Evolutionary conservation across 2,797 vertebrate species (phyloP).

Genomic region (Lutjanus campechanus): DNA sequence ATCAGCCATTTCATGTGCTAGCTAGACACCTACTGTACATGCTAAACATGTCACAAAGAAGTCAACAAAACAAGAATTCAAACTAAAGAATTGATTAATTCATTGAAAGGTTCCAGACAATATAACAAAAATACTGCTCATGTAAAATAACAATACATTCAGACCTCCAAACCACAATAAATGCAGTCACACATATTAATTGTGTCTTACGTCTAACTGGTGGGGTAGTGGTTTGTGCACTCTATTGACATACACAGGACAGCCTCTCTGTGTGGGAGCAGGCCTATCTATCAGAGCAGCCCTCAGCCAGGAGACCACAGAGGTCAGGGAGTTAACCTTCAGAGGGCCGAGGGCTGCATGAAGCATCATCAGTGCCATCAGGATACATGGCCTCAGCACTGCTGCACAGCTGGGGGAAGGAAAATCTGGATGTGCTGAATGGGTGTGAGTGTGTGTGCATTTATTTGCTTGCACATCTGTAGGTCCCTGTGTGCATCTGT

Average conservation of each 20-base stretch:
- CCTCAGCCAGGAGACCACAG: conserved; percentile 50
- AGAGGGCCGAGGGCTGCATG: conserved; percentile 75
- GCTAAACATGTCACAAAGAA: no score
- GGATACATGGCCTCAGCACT: conserved; percentile 75
- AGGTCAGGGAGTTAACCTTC: conserved; percentile 79
- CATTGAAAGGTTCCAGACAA: no score
- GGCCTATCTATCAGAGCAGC: conserved; percentile 64
- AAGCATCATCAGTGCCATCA: conserved; percentile 81
- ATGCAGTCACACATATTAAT: no score
- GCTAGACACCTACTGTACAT: no score
- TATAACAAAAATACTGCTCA: no score
- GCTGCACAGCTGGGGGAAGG: conserved; percentile 62
- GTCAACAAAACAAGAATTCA: no score
- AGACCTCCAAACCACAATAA: no score
- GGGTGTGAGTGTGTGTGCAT: conserved; percentile 43
- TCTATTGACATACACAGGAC: background rate
- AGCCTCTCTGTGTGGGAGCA: conserved; percentile 30
- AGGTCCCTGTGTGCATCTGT: conserved; percentile 50
- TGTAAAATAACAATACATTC: no score
- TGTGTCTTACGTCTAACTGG: no score
- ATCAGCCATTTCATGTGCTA: no score
- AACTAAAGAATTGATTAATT: no score
- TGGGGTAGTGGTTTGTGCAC: no score
- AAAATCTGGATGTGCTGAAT: conserved; percentile 38
- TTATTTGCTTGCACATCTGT: conserved; percentile 68